These are phyloP conservation scores for Tachysurus vachellii DNA, from an alignment of 2,113 vertebrate species.

Conservation along the genomic window DNA sequence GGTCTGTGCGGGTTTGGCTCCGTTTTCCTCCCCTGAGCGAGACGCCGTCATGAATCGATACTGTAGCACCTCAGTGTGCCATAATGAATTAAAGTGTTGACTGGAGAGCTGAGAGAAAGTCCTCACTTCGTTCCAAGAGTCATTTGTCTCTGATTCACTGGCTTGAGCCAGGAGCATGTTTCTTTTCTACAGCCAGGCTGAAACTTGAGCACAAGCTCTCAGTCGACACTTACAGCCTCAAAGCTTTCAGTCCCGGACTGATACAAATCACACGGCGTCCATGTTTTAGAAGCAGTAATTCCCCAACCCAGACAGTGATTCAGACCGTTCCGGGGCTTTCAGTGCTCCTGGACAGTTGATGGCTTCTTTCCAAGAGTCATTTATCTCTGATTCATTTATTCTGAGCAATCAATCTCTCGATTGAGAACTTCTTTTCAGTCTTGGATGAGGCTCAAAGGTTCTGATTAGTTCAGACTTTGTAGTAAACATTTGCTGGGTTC, in stretches of 20 bases:
- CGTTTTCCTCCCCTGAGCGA: slow-evolving; percentile 24
- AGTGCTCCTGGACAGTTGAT: background rate
- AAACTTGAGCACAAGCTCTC: slow-evolving; percentile 29
- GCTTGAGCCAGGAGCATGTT: slow-evolving; percentile 13
- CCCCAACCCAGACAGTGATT: slow-evolving; percentile 16
- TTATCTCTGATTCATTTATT: slow-evolving; percentile 2
- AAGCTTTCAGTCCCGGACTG: slow-evolving; percentile 17
- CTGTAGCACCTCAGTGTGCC: slow-evolving; percentile 26
- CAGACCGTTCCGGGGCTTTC: background rate
- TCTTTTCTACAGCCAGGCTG: slow-evolving; percentile 27
- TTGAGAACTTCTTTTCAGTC: slow-evolving; percentile 22
- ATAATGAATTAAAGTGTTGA: slow-evolving; percentile 26
- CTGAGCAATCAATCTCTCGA: slow-evolving; percentile 10
- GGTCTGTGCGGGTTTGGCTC: slow-evolving; percentile 18
- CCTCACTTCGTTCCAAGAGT: slow-evolving; percentile 13
- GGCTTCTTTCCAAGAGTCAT: slow-evolving; percentile 25
- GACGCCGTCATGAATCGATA: slow-evolving; percentile 27
- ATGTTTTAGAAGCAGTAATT: slow-evolving; percentile 16
- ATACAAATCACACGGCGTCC: slow-evolving; percentile 32
- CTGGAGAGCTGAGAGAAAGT: slow-evolving; percentile 11
- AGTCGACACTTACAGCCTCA: slow-evolving; percentile 22
- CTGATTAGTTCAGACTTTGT: slow-evolving; percentile 85
- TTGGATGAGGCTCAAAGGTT: background rate
- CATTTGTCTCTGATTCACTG: slow-evolving; percentile 11
- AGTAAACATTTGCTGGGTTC: slow-evolving; percentile 96